Base-by-base conservation (phyloP, 2,113 vertebrate species). In the Megalops atlanticus region DNA sequence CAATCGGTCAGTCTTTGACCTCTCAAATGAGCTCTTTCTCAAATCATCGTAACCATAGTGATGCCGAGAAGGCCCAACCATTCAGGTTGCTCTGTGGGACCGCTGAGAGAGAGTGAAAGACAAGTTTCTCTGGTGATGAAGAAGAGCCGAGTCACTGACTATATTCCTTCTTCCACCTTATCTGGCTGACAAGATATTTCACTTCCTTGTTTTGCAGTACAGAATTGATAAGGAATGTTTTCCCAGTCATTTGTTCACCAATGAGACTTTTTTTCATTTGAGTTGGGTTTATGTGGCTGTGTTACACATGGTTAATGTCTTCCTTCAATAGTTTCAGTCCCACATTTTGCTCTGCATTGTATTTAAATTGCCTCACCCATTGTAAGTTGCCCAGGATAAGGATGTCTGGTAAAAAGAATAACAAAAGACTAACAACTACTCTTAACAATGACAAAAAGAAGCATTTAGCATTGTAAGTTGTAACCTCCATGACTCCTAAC, bases 21-120 rank as follows among this genome's bases (percentile, higher is more conserved):
- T 43, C 16, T 2, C 3, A 54, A 21, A 54, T 54, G 52, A 71
- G 71, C 40, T 87, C 87, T 81, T 70, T 84, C 78, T 84, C 70
- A 38, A 70, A 82, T 88, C 76, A 12, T 83, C 21, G 84, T 81
- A 87, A 35, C 74, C 71, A 83, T 85, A 83, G 86, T 38, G 31
- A 83, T 38, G 16, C 68, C 75, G 33, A 77, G 64, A 43, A 54
- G 78, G 71, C 64, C 73, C 47, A 72, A 73, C 38, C 35, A 31
- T 80, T 85, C 70, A 24, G 68, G 80, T 85, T 40, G 18, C 82
- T 70, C 8, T 78, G 69, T 47, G 41, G 54, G 40, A 76, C 24
- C 43, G 69, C 54, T 74, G 76, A 78, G 49, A 16, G 8, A n/a
- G 76, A 81, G 83, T 75, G 39, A 16, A 39, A n/a, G n/a, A n/a